Evolutionary conservation across 2,113 vertebrate species (phyloP), one percentile per base, ranked within the genome.

Genomic region (Gorsachius goisagi): DNA sequence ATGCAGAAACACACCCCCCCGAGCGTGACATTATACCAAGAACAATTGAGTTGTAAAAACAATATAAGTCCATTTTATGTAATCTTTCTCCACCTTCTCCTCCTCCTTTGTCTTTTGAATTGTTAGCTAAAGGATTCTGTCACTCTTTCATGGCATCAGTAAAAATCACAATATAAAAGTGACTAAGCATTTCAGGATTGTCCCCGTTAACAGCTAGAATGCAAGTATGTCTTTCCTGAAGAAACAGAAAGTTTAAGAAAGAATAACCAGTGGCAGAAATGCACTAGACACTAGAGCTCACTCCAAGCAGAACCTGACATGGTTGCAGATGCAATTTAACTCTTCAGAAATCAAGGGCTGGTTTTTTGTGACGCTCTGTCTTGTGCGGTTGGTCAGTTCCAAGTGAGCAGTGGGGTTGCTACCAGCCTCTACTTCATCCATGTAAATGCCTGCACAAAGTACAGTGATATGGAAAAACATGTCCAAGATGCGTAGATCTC

Each of bases 321-420:
- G 2, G 22, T 76, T 87, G 66, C 63, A 93, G 89, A 55, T 66
- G 74, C 66, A 95, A 49, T 97, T 94, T 93, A 68, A 73, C 86
- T 93, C 92, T 91, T 81, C 69, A 92, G 80, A 89, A 93, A 94
- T 95, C 77, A 88, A 73, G 76, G 39, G 16, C 41, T 89, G 20
- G 50, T 90, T 91, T 92, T 89, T 74, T 89, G 53, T 78, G 69
- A 76, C 68, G 32, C 77, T 82, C 53, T 52, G 44, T 49, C 62
- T 78, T 59, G 6, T 68, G 52, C 14, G 3, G 32, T 71, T 77
- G 24, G 53, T 96, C 56, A 24, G 58, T 81, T 78, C 58, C 47
- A 86, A 84, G 69, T 13, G 53, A 88, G 67, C 44, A n/a, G 62
- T 17, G 7, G 2, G 50, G 55, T 33, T 85, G 77, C 81, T 79